Evolutionary conservation across 2,888 invertebrate species (phyloP).

Genomic region (Hirtodrosophila cameraria): DNA sequence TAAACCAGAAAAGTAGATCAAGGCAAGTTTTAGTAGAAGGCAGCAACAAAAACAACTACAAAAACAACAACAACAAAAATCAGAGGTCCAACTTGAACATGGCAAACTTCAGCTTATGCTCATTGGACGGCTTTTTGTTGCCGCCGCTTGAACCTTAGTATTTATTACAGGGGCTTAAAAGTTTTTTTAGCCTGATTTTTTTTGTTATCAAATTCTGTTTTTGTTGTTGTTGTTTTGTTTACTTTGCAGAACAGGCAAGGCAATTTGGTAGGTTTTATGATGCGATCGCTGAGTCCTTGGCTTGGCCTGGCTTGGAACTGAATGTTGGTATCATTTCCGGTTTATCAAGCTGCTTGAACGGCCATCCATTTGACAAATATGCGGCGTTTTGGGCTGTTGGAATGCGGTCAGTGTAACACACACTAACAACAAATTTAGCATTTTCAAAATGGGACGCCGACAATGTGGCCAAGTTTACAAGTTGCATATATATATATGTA

Average conservation of each 20-base stretch:
- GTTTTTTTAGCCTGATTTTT: slow-evolving; percentile 36
- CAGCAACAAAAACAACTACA: slow-evolving; percentile 21
- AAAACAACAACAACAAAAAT: slow-evolving; percentile 35
- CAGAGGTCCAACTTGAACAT: slow-evolving; percentile 51
- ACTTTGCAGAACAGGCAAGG: slow-evolving; percentile 28
- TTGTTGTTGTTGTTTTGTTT: slow-evolving; percentile 2
- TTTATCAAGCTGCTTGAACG: slow-evolving; percentile 58
- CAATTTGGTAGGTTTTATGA: slow-evolving; percentile 68
- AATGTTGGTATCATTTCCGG: slow-evolving; percentile 61
- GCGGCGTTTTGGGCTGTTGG: slow-evolving; percentile 57
- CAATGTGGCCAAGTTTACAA: slow-evolving; percentile 59
- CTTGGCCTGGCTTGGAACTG: slow-evolving; percentile 18
- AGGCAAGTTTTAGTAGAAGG: slow-evolving; percentile 57
- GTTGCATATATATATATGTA: slow-evolving; percentile 43
- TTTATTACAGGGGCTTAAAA: slow-evolving; percentile 68
- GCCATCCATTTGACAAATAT: slow-evolving; percentile 80
- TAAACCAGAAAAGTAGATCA: slow-evolving; percentile 71
- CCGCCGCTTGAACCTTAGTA: slow-evolving; percentile 50
- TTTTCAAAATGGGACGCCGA: slow-evolving; percentile 52
- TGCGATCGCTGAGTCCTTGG: slow-evolving; percentile 56
- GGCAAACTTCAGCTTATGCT: slow-evolving; percentile 67
- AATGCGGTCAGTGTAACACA: slow-evolving; percentile 76
- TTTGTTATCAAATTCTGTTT: too few species aligned
- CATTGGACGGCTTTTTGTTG: slow-evolving; percentile 52
- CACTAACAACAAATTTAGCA: slow-evolving; percentile 67